Conservation (phyloP, 2,113 vertebrate genomes). For the Trematocara marginatum region DNA sequence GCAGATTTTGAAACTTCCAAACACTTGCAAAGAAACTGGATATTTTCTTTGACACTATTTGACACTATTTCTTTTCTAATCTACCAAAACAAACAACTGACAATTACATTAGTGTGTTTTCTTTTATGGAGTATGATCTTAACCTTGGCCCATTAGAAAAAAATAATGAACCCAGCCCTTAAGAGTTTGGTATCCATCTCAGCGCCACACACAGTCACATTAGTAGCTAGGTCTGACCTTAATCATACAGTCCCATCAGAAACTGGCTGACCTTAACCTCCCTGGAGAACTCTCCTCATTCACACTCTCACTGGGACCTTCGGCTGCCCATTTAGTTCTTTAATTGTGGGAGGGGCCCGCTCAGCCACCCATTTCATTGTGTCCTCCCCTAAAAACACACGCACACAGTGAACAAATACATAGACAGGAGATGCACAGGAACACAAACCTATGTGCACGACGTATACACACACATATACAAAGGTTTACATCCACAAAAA, state of each 20-base stretch:
- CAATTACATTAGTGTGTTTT: slow-evolving; percentile 20
- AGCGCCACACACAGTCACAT: slow-evolving; percentile 43
- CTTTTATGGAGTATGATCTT: slow-evolving; percentile 24
- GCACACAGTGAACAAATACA: not conserved
- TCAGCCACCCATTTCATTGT: slow-evolving; percentile 75
- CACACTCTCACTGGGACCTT: slow-evolving; percentile 60
- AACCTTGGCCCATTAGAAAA: slow-evolving; percentile 35
- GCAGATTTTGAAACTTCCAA: not conserved
- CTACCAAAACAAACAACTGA: not conserved
- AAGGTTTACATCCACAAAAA: slow-evolving; percentile 16
- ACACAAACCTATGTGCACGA: not conserved
- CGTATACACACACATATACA: not conserved
- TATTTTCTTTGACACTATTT: not conserved
- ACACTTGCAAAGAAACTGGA: not conserved
- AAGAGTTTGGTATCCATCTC: slow-evolving; percentile 34
- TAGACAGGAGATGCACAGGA: not conserved
- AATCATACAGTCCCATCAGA: slow-evolving; percentile 72
- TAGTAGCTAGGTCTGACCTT: slow-evolving; percentile 61
- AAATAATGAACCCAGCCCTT: slow-evolving; percentile 54
- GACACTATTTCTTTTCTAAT: not conserved
- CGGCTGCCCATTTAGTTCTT: slow-evolving; percentile 64
- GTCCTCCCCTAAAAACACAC: slow-evolving; percentile 9
- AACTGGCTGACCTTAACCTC: slow-evolving; percentile 67
- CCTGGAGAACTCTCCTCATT: slow-evolving; percentile 67
- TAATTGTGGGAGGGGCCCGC: slow-evolving; percentile 61